phyloP scores from a whole-genome alignment of 2,797 vertebrate genomes.

The Oreochromis grahami region DNA sequence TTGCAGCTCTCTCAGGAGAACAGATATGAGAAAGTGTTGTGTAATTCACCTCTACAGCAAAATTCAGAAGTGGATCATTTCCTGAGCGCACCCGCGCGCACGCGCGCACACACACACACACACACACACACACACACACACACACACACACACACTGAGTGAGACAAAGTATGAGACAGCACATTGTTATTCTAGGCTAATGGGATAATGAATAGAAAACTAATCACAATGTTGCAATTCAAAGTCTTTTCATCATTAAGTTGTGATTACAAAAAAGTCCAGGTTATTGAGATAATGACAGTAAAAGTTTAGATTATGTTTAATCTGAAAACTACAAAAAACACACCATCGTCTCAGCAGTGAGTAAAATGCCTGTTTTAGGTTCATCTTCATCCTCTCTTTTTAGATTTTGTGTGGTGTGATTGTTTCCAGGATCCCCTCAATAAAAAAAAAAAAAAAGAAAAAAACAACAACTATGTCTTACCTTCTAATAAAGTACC shows the following conservation, averaged over 20 bases:
- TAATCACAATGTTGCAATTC: not conserved
- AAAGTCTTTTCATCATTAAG: not conserved
- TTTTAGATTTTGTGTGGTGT: not conserved
- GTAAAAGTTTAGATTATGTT: not conserved
- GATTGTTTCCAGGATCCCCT: not conserved
- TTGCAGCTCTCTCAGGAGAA: conserved; percentile 50
- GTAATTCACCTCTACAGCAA: conserved; percentile 61
- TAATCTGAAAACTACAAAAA: not conserved
- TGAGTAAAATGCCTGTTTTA: not conserved
- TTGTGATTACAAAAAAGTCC: not conserved
- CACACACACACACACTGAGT: not conserved
- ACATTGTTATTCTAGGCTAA: not conserved
- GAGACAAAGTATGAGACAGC: not conserved
- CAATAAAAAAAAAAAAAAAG: not conserved
- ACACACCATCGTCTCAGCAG: not conserved
- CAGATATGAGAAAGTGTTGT: conserved; percentile 42
- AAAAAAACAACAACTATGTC: not conserved
- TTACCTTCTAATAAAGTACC: not conserved
- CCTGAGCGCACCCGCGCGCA: not conserved
- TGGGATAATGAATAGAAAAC: not conserved
- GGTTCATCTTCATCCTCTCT: not conserved
- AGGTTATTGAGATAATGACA: not conserved
- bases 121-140: not conserved
- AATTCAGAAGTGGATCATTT: conserved; percentile 36
- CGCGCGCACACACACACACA: not conserved